A percentile compares a stretch with the other conserved stretches of the same genome.
Conservation (phyloP, 2,113 vertebrate genomes). For the Morone chrysops region DNA sequence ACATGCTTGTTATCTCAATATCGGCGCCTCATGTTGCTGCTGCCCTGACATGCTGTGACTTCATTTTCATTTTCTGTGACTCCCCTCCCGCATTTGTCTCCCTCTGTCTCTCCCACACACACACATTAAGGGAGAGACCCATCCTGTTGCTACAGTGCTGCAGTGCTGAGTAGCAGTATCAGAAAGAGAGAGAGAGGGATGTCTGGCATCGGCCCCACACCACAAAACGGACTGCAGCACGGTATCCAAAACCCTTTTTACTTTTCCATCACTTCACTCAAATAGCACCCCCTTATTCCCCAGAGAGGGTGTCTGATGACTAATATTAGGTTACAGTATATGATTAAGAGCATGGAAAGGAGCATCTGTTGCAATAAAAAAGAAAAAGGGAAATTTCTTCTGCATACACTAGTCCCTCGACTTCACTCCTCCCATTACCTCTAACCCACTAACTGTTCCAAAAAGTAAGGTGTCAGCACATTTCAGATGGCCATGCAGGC, state of each 20-base stretch:
- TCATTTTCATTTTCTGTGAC: constrained; percentile 56
- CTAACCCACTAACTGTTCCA: constrained; percentile 20
- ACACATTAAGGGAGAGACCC: constrained; percentile 57
- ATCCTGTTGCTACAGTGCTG: constrained; percentile 74
- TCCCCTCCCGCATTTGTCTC: constrained; percentile 1
- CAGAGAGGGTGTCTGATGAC: constrained; percentile 49
- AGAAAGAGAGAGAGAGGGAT: constrained; percentile 35
- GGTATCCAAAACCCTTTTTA: constrained; percentile 53
- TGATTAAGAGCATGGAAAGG: constrained; percentile 53
- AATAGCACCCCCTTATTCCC: constrained; percentile 22
- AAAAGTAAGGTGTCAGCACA: constrained; percentile 71
- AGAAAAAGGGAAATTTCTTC: constrained; percentile 54
- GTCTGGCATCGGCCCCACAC: constrained; percentile 63
- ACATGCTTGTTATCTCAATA: constrained; percentile 72
- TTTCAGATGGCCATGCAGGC: constrained; percentile 60
- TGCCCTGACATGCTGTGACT: constrained; percentile 68
- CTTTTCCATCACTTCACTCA: constrained; percentile 45
- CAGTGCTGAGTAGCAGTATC: constrained; percentile 78
- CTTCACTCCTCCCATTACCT: constrained; percentile 49
- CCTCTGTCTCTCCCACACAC: constrained; percentile 35
- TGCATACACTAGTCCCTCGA: constrained; percentile 39
- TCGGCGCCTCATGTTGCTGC: constrained; percentile 54
- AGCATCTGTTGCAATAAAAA: constrained; percentile 54
- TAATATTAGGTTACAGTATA: constrained; percentile 59
- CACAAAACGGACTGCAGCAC: constrained; percentile 68